These are phyloP conservation scores for Tortrix viridana DNA, from an alignment of 2,888 invertebrate genomes.

Conservation along the genomic window DNA sequence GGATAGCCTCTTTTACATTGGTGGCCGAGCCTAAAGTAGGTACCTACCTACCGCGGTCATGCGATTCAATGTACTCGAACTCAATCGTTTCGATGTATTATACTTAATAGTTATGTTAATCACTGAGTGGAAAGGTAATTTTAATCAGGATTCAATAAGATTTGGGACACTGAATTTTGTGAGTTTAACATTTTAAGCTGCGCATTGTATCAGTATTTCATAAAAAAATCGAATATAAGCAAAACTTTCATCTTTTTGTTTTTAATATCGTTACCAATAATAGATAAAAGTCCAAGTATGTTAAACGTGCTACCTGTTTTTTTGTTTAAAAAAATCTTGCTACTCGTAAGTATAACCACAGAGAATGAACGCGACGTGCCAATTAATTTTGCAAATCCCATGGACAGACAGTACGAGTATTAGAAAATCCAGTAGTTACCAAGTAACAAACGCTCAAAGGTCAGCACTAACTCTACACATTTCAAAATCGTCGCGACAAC, in stretches of 20 bases:
- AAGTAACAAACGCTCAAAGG: slow-evolving; percentile 15
- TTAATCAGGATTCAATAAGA: background rate
- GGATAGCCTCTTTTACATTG: background rate
- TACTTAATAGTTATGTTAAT: background rate
- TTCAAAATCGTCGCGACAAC: slow-evolving; percentile 19
- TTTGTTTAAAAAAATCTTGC: background rate
- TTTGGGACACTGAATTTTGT: too few relatives aligned
- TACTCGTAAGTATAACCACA: background rate
- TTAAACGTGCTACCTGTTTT: background rate
- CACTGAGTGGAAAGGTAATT: background rate
- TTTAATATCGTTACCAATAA: too few relatives aligned
- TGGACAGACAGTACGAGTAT: slow-evolving; percentile 8
- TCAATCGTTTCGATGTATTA: slow-evolving; percentile 7
- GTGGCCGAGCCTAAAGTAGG: slow-evolving; percentile 6
- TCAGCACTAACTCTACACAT: slow-evolving; percentile 16
- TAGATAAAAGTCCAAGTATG: too few relatives aligned
- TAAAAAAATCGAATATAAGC: too few relatives aligned
- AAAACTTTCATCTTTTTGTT: too few relatives aligned
- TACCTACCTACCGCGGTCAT: slow-evolving; percentile 1
- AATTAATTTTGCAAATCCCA: slow-evolving; percentile 20
- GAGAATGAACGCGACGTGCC: slow-evolving; percentile 13
- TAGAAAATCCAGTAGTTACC: slow-evolving; percentile 24
- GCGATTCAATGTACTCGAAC: slow-evolving; percentile 10
- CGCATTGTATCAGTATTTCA: too few relatives aligned
- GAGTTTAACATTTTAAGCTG: too few relatives aligned